These are phyloP conservation scores for Notarius quadriscutis DNA, from an alignment of 2,113 vertebrate species.

Conservation along the genomic window DNA sequence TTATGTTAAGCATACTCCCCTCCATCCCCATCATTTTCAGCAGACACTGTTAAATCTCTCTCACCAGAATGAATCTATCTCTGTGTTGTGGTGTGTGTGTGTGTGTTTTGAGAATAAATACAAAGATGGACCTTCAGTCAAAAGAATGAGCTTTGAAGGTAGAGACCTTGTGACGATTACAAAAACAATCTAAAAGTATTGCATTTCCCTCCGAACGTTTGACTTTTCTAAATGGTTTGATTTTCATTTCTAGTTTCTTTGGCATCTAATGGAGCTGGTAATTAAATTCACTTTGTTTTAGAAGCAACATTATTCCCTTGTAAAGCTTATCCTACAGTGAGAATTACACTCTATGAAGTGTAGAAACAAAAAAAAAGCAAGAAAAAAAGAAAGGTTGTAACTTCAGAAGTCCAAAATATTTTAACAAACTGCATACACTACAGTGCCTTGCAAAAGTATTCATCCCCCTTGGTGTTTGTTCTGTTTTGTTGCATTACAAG, in stretches of 20 bases:
- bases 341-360: background rate
- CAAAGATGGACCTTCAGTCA: conserved; percentile 4
- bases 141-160: background rate
- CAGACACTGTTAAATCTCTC: conserved; percentile 38
- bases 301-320: background rate
- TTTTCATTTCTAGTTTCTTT: conserved; percentile 18
- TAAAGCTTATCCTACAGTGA: background rate
- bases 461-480: too few species aligned
- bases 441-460: too few species aligned
- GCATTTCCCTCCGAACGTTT: background rate
- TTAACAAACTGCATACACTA: background rate
- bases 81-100: background rate
- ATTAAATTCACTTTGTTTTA: conserved; percentile 45
- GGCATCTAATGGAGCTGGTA: conserved; percentile 38
- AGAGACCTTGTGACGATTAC: conserved; percentile 5
- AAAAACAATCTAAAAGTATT: conserved; percentile 1
- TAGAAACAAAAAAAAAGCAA: background rate
- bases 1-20: conserved; percentile 45
- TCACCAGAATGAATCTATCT: conserved; percentile 22
- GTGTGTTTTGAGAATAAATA: background rate
- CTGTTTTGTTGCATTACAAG: too few species aligned
- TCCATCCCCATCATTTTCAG: conserved; percentile 26
- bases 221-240: conserved; percentile 45
- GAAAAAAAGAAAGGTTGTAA: background rate
- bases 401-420: background rate